Percentiles rank a stretch among this genome's conserved stretches.
These are phyloP conservation scores for Dromas ardeola DNA, from an alignment of 2,113 vertebrate species.

Conservation along the genomic window DNA sequence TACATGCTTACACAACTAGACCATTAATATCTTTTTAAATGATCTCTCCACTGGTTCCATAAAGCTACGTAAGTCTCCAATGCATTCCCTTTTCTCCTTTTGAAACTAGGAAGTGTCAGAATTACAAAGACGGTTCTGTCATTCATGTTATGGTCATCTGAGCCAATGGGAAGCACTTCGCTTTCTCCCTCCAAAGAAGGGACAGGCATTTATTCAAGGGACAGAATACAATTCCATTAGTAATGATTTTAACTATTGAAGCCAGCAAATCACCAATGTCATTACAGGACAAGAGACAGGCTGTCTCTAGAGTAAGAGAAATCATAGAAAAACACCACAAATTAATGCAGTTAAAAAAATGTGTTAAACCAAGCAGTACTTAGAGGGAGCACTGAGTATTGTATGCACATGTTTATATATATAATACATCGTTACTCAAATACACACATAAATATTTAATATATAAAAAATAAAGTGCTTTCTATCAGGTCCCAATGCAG, in stretches of 20 bases:
- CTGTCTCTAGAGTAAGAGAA: not conserved
- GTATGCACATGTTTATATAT: constrained; percentile 9
- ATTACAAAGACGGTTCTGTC: not conserved
- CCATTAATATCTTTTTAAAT: not conserved
- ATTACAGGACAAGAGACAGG: not conserved
- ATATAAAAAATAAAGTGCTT: constrained; percentile 94
- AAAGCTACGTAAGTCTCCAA: not conserved
- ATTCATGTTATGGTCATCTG: not conserved
- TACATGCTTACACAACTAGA: not conserved
- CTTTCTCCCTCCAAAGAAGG: not conserved
- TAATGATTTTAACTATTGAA: not conserved
- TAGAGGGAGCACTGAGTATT: not conserved
- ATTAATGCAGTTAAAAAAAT: not conserved
- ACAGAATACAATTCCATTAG: not conserved
- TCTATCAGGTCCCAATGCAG: constrained; percentile 82
- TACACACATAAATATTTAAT: constrained; percentile 80
- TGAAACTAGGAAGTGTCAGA: not conserved
- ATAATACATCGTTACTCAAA: constrained; percentile 66
- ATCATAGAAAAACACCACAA: not conserved
- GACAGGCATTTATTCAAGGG: not conserved
- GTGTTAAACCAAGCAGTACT: not conserved
- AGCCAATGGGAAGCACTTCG: not conserved
- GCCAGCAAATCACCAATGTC: not conserved
- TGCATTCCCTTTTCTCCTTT: not conserved
- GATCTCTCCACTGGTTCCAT: not conserved